A percentile compares a stretch with the other conserved stretches of the same genome.
Conservation (phyloP, 2,888 invertebrate genomes). For the Synergus japonicus region DNA sequence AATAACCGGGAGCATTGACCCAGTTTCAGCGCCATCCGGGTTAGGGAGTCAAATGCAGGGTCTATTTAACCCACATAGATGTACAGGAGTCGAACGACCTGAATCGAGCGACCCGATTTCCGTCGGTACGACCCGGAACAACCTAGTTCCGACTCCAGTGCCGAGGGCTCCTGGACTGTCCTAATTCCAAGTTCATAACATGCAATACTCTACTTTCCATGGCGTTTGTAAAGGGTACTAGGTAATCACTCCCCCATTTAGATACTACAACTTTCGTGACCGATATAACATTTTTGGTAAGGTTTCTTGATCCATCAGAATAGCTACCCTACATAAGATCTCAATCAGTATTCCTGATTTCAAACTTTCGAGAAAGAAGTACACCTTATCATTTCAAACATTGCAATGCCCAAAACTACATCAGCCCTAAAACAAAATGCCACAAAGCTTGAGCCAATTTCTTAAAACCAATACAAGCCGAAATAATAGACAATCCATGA, state of each 20-base stretch:
- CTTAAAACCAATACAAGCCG: background rate
- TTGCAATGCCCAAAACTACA: background rate
- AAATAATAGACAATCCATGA: background rate
- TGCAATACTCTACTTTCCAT: constrained; percentile 11
- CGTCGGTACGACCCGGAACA: constrained; percentile 67
- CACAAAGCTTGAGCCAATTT: constrained; percentile 1
- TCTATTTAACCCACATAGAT: constrained; percentile 59
- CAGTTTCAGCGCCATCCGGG: constrained; percentile 66
- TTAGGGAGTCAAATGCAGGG: constrained; percentile 67
- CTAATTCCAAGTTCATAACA: constrained; percentile 30
- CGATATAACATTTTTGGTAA: no score
- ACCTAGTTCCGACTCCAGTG: constrained; percentile 62
- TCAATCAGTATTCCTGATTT: constrained; percentile 3
- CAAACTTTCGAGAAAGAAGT: background rate
- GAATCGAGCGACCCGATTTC: constrained; percentile 75
- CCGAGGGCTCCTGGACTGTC: constrained; percentile 36
- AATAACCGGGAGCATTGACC: constrained; percentile 68
- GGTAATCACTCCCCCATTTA: background rate
- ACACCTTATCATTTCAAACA: background rate
- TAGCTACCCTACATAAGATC: no score
- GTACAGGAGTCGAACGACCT: constrained; percentile 63
- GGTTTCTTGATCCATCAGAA: no score
- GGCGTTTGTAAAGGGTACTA: background rate
- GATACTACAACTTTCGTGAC: background rate
- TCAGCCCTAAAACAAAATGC: constrained; percentile 3